phyloP scores from a whole-genome alignment of 2,888 invertebrate species.

The Boloria euphrosyne region DNA sequence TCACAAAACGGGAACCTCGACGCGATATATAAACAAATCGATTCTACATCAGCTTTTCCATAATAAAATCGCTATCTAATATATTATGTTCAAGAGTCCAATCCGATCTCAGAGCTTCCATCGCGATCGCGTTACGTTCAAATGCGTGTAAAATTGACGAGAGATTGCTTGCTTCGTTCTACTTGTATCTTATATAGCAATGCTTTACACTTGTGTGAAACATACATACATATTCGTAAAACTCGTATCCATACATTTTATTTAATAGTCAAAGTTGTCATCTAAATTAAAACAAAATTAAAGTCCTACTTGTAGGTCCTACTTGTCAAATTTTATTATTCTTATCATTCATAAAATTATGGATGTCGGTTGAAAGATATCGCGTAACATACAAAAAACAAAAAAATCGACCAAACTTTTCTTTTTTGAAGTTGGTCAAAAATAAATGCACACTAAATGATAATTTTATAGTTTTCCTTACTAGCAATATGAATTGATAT shows the following conservation, averaged over 20 bases:
- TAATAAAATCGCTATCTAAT: slow-evolving; percentile 25
- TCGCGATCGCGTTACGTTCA: slow-evolving; percentile 68
- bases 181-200: slow-evolving; percentile 45
- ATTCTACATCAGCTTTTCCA: slow-evolving; percentile 18
- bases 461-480: no score
- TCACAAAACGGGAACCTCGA: slow-evolving; percentile 10
- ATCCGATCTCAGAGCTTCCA: slow-evolving; percentile 47
- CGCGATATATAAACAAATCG: slow-evolving; percentile 16
- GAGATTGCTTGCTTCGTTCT: slow-evolving; percentile 72
- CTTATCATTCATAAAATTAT: no score
- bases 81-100: slow-evolving; percentile 32
- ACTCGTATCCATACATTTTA: neutral
- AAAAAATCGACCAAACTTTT: no score
- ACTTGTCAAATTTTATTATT: no score
- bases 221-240: neutral
- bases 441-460: no score
- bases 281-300: no score
- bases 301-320: no score
- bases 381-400: no score
- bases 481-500: no score
- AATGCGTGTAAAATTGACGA: slow-evolving; percentile 77
- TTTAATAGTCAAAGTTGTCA: no score
- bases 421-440: no score
- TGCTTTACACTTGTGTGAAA: slow-evolving; percentile 50
- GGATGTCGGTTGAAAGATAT: no score